Conservation (phyloP, 2,888 invertebrate species). For the Trypoxylon attenuatum region DNA sequence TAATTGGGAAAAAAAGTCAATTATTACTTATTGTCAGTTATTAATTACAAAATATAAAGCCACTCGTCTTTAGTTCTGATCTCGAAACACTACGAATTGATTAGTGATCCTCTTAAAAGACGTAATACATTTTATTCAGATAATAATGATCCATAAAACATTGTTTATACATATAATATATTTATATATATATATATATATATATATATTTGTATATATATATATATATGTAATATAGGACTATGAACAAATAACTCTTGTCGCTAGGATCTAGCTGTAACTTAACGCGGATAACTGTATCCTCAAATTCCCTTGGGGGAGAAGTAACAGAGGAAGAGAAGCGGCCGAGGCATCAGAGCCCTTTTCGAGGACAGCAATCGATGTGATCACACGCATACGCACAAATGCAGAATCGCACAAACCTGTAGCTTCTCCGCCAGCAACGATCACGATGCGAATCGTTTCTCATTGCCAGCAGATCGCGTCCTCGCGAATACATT, state of each 20-base stretch:
- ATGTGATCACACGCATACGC: too few relatives aligned
- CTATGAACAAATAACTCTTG: conserved; percentile 63
- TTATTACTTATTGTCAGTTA: too few relatives aligned
- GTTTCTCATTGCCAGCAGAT: background rate
- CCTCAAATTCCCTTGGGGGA: conserved; percentile 20
- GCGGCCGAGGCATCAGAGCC: conserved; percentile 25
- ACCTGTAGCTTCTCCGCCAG: too few relatives aligned
- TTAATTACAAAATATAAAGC: too few relatives aligned
- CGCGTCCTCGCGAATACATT: conserved; percentile 7
- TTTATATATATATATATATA: conserved; percentile 34
- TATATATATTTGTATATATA: too few relatives aligned
- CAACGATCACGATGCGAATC: too few relatives aligned
- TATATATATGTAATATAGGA: too few relatives aligned
- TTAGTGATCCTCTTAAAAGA: conserved; percentile 61
- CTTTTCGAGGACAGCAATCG: conserved; percentile 22
- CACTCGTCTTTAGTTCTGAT: too few relatives aligned
- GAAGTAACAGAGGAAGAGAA: conserved; percentile 49
- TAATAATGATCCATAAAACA: conserved; percentile 67
- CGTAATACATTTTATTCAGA: conserved; percentile 65
- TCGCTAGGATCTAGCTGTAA: conserved; percentile 49
- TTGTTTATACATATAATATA: conserved; percentile 53
- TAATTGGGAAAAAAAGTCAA: too few relatives aligned
- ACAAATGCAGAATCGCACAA: too few relatives aligned
- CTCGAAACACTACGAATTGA: too few relatives aligned
- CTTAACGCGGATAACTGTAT: conserved; percentile 44